phyloP scores from a whole-genome alignment of 2,888 invertebrate species.

The Gymnocheta viridis region DNA sequence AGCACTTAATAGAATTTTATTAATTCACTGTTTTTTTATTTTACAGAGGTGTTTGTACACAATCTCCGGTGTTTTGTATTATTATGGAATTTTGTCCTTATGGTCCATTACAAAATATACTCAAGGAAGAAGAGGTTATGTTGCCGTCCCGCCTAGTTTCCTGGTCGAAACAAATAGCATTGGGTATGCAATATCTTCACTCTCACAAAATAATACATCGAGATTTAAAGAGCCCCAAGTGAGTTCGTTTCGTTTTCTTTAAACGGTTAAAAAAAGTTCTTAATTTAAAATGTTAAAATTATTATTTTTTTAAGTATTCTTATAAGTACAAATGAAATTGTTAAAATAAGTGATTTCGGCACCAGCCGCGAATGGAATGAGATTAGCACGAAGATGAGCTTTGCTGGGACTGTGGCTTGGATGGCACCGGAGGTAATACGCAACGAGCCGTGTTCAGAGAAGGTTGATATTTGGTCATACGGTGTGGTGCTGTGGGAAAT shows the following conservation, averaged over 20 bases:
- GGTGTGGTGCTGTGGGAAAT: constrained; percentile 99
- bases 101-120: constrained; percentile 95
- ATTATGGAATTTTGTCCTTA: constrained; percentile 99
- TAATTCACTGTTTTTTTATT: constrained; percentile 65
- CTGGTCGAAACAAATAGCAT: constrained; percentile 97
- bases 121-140: constrained; percentile 91
- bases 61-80: constrained; percentile 95
- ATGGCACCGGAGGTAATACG: constrained; percentile 99
- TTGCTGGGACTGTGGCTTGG: constrained; percentile 99
- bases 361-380: constrained; percentile 97
- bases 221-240: constrained; percentile 99
- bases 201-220: constrained; percentile 98
- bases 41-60: constrained; percentile 95
- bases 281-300: not conserved
- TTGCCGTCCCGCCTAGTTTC: constrained; percentile 92
- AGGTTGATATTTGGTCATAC: constrained; percentile 99
- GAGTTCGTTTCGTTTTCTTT: no score
- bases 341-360: constrained; percentile 99
- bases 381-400: constrained; percentile 97
- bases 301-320: constrained; percentile 86
- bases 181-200: constrained; percentile 98
- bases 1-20: not conserved
- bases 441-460: constrained; percentile 97
- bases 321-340: constrained; percentile 89
- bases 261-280: not conserved